phyloP scores from a whole-genome alignment of 2,113 vertebrate species.

The Cynopterus brachyotis region DNA sequence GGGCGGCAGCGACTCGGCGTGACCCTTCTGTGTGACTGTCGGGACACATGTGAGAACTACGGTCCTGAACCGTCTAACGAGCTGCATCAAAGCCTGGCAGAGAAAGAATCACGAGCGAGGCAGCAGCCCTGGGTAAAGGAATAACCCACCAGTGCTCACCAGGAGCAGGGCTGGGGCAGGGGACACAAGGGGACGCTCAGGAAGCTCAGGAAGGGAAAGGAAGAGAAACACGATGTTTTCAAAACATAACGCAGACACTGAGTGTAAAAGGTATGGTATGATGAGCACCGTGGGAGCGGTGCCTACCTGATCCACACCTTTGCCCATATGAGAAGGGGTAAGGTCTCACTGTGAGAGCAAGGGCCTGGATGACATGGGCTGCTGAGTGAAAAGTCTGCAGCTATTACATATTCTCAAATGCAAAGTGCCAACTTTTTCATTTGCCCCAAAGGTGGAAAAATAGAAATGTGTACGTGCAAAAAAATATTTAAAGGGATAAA shows the following conservation, averaged over 20 bases:
- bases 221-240: accelerated
- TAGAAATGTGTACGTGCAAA: not conserved
- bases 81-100: not conserved
- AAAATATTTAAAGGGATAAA: not conserved
- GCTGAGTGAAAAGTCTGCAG: not conserved
- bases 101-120: not conserved
- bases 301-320: accelerated
- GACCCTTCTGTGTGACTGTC: accelerated
- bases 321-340: not conserved
- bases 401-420: not conserved
- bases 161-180: not conserved
- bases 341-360: not conserved
- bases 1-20: not conserved
- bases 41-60: accelerated
- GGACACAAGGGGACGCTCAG: accelerated
- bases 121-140: accelerated
- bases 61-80: not conserved
- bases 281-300: accelerated
- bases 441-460: not conserved
- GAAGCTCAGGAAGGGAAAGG: not conserved
- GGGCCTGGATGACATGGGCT: not conserved
- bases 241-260: accelerated
- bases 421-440: not conserved
- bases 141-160: accelerated
- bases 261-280: not conserved